phyloP scores from a whole-genome alignment of 2,797 vertebrate species.

The Huso huso region DNA sequence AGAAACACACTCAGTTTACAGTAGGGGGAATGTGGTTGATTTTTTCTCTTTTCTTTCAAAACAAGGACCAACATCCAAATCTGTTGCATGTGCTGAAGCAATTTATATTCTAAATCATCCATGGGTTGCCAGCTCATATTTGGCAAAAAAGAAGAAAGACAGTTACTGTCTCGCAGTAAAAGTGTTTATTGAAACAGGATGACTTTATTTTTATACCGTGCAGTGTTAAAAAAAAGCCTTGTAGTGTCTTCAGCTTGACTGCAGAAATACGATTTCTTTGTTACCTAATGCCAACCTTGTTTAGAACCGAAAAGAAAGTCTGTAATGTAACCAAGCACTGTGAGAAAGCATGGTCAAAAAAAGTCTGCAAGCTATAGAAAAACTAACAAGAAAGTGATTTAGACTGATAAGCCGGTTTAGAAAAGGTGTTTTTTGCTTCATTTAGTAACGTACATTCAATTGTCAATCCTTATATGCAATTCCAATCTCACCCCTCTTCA shows the following conservation, averaged over 20 bases:
- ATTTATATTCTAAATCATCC: slow-evolving; percentile 2
- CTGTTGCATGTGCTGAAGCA: slow-evolving; percentile 3
- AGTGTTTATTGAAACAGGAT: neutral
- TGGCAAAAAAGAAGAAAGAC: slow-evolving; percentile 1
- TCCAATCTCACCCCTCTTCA: no score
- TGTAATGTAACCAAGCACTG: no score
- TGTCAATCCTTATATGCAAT: no score
- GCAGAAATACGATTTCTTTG: no score
- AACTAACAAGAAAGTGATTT: no score
- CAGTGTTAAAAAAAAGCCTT: neutral
- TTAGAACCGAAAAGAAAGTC: neutral
- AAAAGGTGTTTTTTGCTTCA: no score
- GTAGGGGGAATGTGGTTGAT: neutral
- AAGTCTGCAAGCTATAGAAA: no score
- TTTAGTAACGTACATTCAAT: no score
- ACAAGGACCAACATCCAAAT: slow-evolving; percentile 6
- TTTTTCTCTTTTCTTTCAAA: slow-evolving; percentile 4
- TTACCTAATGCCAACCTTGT: neutral
- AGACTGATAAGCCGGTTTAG: no score
- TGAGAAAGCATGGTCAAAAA: no score
- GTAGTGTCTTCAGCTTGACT: neutral
- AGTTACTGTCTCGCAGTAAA: neutral
- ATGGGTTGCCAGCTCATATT: neutral
- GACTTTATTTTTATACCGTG: neutral
- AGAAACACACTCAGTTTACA: neutral